A percentile compares a stretch with the other conserved stretches of the same genome.
phyloP scores from a whole-genome alignment of 2,113 vertebrate genomes.

The Nothoprocta perdicaria region DNA sequence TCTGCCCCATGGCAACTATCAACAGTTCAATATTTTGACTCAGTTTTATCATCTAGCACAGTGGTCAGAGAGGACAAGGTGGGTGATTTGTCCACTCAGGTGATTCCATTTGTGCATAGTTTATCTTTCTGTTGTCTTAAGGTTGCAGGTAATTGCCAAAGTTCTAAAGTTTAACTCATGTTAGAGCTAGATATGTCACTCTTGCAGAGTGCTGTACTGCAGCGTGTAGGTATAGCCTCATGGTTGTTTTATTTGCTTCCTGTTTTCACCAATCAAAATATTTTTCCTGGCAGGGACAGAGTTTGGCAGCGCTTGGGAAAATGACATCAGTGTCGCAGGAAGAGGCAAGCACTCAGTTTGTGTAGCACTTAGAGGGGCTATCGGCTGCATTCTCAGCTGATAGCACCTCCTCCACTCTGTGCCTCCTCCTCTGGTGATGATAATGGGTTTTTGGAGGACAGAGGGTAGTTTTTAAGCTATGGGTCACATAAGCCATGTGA shows the following conservation, averaged over 20 bases:
- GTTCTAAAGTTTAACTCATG: background rate
- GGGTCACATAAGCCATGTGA: background rate
- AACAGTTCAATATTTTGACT: conserved; percentile 12
- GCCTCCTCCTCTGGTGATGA: background rate
- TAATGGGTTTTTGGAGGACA: background rate
- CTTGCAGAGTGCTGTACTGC: background rate
- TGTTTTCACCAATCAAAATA: background rate
- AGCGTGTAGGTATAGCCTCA: background rate
- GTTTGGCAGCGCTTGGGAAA: background rate
- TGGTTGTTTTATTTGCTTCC: background rate
- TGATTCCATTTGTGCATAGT: background rate
- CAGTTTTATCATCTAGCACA: background rate
- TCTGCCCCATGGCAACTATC: conserved; percentile 25
- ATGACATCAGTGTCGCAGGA: background rate
- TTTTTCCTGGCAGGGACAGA: background rate
- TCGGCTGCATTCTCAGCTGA: background rate
- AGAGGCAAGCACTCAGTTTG: background rate
- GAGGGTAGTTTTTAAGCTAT: background rate
- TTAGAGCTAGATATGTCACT: background rate
- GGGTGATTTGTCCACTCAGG: conserved; percentile 8
- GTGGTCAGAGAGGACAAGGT: background rate
- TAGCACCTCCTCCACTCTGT: background rate
- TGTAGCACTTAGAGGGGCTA: accelerated
- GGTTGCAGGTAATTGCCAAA: background rate
- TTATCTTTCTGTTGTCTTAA: background rate